These are phyloP conservation scores for Elegia similella DNA, from an alignment of 2,888 invertebrate genomes.

Conservation along the genomic window DNA sequence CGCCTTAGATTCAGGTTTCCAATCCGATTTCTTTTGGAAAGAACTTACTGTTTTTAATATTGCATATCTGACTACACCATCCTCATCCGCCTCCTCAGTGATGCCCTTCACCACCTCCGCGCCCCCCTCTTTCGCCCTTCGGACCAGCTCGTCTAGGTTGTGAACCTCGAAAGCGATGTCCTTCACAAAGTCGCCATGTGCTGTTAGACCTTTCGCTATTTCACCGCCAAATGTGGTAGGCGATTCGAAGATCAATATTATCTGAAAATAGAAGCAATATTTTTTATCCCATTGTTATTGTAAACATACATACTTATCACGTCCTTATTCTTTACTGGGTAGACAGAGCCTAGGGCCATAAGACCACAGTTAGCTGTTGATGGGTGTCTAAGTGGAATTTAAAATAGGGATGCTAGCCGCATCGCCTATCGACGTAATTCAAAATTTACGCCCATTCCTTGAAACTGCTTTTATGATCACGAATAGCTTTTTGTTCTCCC, in stretches of 20 bases:
- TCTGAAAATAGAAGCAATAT: slow-evolving; percentile 72
- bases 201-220: slow-evolving; percentile 87
- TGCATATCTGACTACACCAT: slow-evolving; percentile 91
- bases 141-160: slow-evolving; percentile 92
- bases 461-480: no score
- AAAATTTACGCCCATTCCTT: no score
- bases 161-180: slow-evolving; percentile 97
- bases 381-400: no score
- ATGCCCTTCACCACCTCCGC: slow-evolving; percentile 91
- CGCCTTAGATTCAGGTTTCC: no score
- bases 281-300: no score
- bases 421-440: no score
- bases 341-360: no score
- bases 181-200: slow-evolving; percentile 97
- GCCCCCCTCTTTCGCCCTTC: slow-evolving; percentile 90
- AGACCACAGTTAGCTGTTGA: no score
- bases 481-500: no score
- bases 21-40: background rate
- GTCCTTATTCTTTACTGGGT: no score
- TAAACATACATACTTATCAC: no score
- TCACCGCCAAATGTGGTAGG: slow-evolving; percentile 86
- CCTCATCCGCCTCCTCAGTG: slow-evolving; percentile 92
- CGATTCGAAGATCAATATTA: slow-evolving; percentile 95
- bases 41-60: slow-evolving; percentile 92
- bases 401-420: no score